Base-by-base conservation (phyloP, 1,140 invertebrate species). In the Elysia chlorotica region DNA sequence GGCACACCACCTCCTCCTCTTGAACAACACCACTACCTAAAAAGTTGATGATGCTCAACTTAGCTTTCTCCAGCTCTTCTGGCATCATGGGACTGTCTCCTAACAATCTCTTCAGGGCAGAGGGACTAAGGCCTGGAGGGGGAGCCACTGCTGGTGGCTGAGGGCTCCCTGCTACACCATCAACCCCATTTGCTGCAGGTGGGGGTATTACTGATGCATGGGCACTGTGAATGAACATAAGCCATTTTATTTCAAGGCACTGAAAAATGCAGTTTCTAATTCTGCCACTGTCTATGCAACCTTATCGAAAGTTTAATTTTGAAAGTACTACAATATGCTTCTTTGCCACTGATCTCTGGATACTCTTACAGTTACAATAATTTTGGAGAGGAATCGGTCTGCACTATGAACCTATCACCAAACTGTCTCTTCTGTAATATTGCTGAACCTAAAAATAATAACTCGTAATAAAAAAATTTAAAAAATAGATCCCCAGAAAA, bases 61-160 rank as follows among this genome's bases (percentile, higher is more conserved):
- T 95, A 10, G 91, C 90, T 88, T 93, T 91, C 87, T 96, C 95
- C 59, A 96, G 87, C 81, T 94, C 91, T 79, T 96, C 94, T n/a
- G 94, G 91, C 71, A 91, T 92, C 74, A 92, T 88, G 31, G 92
- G 90, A 81, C 89, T 91, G 79, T 94, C 93, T 59, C 92, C 92
- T 17, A 92, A 92, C 2, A 96, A 91, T 74, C 93, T n/a, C 86
- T 94, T 95, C 81, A 93, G 94, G 21, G 92, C 91, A 79, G 92
- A 91, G 76, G 92, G 90, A 84, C 92, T 94, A 86, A 97, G 90
- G 1, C 94, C 94, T 37, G 94, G 91, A 33, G 95, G 94, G 23
- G 81, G 65, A 17, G 74, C 63, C 14, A 72, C 54, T 38, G 69
- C 28, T 10, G 79, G 35, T 33, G 77, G 68, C 23, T 35, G 59